Evolutionary conservation across 2,797 vertebrate genomes (phyloP).

Genomic region (Chaetophractus vellerosus): DNA sequence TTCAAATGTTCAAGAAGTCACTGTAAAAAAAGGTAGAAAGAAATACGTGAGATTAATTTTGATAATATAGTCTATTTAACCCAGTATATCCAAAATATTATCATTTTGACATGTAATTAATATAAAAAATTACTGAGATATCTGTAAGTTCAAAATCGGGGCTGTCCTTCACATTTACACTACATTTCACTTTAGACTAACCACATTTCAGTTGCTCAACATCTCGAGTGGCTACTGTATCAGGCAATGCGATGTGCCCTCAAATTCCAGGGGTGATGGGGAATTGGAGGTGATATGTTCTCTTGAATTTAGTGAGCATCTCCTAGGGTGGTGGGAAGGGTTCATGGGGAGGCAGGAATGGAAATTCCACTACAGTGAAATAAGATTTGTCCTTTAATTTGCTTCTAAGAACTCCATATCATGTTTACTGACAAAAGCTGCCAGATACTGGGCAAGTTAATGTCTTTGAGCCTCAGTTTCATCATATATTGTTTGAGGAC

Average conservation of each 20-base stretch:
- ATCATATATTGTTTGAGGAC: background rate
- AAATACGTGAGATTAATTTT: conserved; percentile 32
- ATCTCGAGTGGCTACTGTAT: background rate
- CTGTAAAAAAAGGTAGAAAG: background rate
- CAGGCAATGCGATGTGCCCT: background rate
- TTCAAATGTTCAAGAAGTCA: background rate
- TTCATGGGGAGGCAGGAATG: background rate
- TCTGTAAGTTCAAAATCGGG: background rate
- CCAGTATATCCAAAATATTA: background rate
- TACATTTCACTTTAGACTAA: background rate
- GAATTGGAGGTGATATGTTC: background rate
- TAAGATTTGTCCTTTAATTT: background rate
- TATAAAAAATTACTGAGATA: background rate
- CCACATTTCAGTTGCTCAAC: too few species aligned
- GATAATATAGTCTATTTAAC: conserved; percentile 36
- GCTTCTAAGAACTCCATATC: background rate
- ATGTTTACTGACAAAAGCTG: conserved; percentile 6
- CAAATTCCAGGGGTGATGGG: background rate
- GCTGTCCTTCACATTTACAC: background rate
- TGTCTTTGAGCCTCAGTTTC: background rate
- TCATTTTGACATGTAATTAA: background rate
- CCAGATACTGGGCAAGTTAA: background rate
- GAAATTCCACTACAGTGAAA: background rate
- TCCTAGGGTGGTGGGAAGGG: background rate
- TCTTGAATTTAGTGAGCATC: background rate